phyloP scores from a whole-genome alignment of 2,888 invertebrate genomes.

The Meandrusa payeni region DNA sequence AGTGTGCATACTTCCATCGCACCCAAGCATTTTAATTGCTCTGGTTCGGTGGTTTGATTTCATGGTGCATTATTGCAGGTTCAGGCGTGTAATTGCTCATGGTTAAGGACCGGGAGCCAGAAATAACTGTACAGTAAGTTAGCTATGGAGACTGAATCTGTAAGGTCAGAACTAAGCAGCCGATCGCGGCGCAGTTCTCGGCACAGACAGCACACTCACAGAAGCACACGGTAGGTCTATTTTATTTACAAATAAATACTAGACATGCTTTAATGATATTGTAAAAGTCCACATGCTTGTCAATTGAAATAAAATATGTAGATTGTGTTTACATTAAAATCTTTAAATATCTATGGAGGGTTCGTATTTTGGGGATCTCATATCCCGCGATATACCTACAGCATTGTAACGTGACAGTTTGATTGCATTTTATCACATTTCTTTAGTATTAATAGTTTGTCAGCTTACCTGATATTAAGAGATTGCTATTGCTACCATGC shows the following conservation, averaged over 20 bases:
- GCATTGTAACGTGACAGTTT: no score
- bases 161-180: slow-evolving; percentile 94
- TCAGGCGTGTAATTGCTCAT: slow-evolving; percentile 50
- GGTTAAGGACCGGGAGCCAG: slow-evolving; percentile 47
- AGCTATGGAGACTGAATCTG: slow-evolving; percentile 95
- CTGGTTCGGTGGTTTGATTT: slow-evolving; percentile 51
- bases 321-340: no score
- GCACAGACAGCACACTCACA: slow-evolving; percentile 81
- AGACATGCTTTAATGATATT: no score
- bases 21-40: slow-evolving; percentile 67
- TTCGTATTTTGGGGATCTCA: no score
- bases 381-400: no score
- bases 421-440: no score
- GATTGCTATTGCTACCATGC: no score
- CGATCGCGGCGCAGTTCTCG: slow-evolving; percentile 87
- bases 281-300: no score
- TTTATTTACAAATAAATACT: slow-evolving; percentile 20
- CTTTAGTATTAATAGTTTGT: no score
- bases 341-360: no score
- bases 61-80: slow-evolving; percentile 53
- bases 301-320: no score
- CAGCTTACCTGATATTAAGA: no score
- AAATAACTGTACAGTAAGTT: slow-evolving; percentile 35
- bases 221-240: slow-evolving; percentile 82
- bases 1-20: slow-evolving; percentile 48